Conservation (phyloP, 2,888 invertebrate species). For the Sinelater perroti region DNA sequence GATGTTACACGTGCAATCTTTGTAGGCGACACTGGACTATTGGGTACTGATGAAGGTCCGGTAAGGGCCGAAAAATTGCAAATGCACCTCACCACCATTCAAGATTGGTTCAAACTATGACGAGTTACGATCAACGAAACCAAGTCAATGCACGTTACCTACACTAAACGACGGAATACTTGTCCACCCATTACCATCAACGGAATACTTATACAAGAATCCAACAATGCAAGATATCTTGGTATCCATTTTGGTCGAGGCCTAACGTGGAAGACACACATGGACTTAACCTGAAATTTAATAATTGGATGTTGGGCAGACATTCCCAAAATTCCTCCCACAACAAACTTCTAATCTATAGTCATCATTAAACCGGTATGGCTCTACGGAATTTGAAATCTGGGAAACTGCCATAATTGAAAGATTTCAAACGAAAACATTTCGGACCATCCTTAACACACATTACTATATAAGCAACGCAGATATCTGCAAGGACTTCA, state of each 20-base stretch:
- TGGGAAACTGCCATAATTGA: neutral
- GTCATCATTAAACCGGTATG: neutral
- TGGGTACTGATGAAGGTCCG: neutral
- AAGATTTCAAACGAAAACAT: neutral
- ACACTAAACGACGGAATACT: neutral
- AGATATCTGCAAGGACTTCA: no score
- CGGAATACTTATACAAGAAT: neutral
- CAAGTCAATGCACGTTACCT: neutral
- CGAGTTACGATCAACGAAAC: constrained; percentile 2
- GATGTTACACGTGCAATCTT: constrained; percentile 23
- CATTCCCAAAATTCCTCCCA: neutral
- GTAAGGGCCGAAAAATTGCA: constrained; percentile 1
- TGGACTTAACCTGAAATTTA: neutral
- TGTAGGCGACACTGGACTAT: constrained; percentile 31
- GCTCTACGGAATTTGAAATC: neutral
- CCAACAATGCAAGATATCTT: neutral
- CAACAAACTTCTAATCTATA: constrained; percentile 1
- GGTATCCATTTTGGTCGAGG: neutral
- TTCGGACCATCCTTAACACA: constrained; percentile 1
- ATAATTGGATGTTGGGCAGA: neutral
- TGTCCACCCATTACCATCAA: constrained; percentile 5
- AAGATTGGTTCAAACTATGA: constrained; percentile 6
- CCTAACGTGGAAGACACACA: neutral
- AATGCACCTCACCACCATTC: neutral
- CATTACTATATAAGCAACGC: neutral